Evolutionary conservation across 2,797 vertebrate genomes (phyloP), one percentile per base, ranked within the genome.

Genomic region (Otolemur crassicaudatus): DNA sequence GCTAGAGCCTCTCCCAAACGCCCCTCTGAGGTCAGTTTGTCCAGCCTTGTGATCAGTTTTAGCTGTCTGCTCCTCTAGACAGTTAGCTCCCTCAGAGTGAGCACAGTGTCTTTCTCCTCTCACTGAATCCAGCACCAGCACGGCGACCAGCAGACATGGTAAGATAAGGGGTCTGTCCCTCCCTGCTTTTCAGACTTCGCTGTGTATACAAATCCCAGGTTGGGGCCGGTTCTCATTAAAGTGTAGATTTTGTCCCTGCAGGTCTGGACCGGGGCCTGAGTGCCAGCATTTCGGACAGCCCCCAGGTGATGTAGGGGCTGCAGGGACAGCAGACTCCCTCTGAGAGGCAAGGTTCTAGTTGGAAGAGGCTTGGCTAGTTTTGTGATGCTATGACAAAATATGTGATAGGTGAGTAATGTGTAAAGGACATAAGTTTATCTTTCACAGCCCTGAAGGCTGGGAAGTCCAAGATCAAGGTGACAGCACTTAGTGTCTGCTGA

Each of bases 31-130:
- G 61, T 11, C 56, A 56, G 27, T 61, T 76, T 56, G 19, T 67
- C 23, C 37, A 3, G 0, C 2, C 2, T 31, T 37, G 43, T 20
- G 49, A 67, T 29, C 14, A 10, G 11, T 11, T 22, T 20, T 3
- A 27, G 49, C 40, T 17, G 10, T 40, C 34, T 72, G 73, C 22
- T 34, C 46, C 70, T 84, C 77, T 43, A 10, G 14, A 92, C 0
- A 0, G 14, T 27, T 17, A 56, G 25, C 10, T 31, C n/a, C 46
- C 20, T 2, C 19, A 83, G 43, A 19, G 14, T 25, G 79, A 81
- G 82, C 46, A 67, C 4, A 43, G 61, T 2, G 13, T 76, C 70
- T 56, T 56, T 34, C 49, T 86, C 34, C n/a, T 31, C 8, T 27
- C n/a, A 37, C 53, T 23, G 29, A 13, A 29, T n/a, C 53, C 43